Percentiles rank a stretch among this genome's conserved stretches.
Evolutionary conservation across 2,888 invertebrate genomes (phyloP).

Genomic region (Cyaniris semiargus): DNA sequence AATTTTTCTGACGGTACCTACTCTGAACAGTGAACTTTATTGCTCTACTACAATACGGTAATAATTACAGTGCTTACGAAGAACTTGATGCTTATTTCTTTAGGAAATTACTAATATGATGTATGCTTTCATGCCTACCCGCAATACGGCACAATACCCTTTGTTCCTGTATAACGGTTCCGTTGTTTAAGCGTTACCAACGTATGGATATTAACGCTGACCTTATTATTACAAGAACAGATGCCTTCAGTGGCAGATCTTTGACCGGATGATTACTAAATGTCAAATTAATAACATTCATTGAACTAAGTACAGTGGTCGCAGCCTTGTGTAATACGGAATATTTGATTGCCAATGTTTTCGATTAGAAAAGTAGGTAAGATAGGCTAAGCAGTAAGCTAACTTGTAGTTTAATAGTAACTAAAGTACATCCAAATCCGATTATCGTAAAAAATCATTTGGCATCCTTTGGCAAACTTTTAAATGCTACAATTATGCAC

Average conservation of each 20-base stretch:
- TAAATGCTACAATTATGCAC: background rate
- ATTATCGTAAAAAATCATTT: background rate
- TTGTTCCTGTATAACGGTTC: slow-evolving; percentile 22
- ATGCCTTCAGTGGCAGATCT: slow-evolving; percentile 10
- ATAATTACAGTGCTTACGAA: background rate
- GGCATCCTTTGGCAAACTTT: no score
- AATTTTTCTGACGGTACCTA: no score
- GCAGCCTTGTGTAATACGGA: background rate
- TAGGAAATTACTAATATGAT: background rate
- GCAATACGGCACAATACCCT: slow-evolving; percentile 18
- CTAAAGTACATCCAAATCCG: background rate
- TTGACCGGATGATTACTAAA: background rate
- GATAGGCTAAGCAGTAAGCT: no score
- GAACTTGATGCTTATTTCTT: background rate
- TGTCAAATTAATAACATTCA: background rate
- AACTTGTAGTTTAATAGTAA: background rate
- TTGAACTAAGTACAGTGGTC: background rate
- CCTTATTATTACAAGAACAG: slow-evolving; percentile 21
- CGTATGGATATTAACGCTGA: slow-evolving; percentile 25
- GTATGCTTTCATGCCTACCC: slow-evolving; percentile 20
- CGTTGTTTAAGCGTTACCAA: slow-evolving; percentile 18
- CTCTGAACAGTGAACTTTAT: no score
- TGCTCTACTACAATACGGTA: background rate
- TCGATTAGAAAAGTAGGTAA: background rate
- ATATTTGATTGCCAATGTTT: background rate